phyloP scores from a whole-genome alignment of 2,113 vertebrate species.

The Nesospiza acunhae region DNA sequence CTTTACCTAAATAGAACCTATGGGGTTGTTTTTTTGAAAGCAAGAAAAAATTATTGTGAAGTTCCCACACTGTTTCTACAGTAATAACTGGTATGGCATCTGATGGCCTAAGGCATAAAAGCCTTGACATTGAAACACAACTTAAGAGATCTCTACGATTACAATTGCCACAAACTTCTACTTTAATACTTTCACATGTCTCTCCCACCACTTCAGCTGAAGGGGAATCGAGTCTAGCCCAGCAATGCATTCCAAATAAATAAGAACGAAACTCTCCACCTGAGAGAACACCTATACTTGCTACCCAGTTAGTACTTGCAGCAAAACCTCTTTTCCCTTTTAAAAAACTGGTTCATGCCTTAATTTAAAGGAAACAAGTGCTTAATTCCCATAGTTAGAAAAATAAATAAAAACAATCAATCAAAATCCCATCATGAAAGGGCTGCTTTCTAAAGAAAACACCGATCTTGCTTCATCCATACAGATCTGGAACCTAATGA shows the following conservation, averaged over 20 bases:
- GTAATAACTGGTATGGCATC: conserved; percentile 15
- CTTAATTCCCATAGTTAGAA: conserved; percentile 1
- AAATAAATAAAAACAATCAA: conserved; percentile 8
- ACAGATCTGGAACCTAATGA: conserved; percentile 61
- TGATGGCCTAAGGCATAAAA: conserved; percentile 1
- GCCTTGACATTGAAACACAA: conserved; percentile 17
- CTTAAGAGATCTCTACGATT: background rate
- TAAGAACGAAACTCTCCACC: background rate
- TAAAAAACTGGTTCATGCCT: background rate
- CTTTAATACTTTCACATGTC: background rate
- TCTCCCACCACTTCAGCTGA: background rate
- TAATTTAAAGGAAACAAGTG: conserved; percentile 33
- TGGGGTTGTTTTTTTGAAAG: background rate
- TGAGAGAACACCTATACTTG: background rate
- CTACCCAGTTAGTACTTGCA: background rate
- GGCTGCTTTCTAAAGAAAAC: conserved; percentile 57
- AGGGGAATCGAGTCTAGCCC: background rate
- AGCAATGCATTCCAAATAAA: background rate
- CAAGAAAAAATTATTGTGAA: background rate
- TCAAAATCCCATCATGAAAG: conserved; percentile 63
- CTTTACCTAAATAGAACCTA: background rate
- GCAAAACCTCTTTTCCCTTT: background rate
- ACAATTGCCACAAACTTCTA: background rate
- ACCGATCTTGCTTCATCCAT: conserved; percentile 39
- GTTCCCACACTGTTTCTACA: background rate